Conservation (phyloP, 2,797 vertebrate species). For the Myiotriccus ornatus region DNA sequence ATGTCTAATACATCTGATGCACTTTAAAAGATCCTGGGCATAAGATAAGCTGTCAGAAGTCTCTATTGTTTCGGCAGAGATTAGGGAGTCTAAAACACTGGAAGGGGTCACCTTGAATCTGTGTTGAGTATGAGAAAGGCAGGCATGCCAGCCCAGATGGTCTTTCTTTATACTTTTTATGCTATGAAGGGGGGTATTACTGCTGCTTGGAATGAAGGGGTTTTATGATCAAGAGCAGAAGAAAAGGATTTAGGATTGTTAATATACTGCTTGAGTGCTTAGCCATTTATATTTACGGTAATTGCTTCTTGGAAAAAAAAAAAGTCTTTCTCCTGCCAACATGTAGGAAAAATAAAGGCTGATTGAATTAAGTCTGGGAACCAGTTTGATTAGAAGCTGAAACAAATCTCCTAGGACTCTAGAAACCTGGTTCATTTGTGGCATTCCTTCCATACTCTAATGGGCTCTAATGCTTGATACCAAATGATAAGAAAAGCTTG, state of each 20-base stretch:
- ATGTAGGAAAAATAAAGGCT: slow-evolving; percentile 51
- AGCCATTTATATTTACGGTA: slow-evolving; percentile 64
- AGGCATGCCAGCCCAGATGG: neutral
- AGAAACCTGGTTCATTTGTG: slow-evolving; percentile 39
- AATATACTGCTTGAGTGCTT: slow-evolving; percentile 56
- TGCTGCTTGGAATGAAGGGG: neutral
- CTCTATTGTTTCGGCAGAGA: neutral
- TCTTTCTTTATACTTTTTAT: slow-evolving; percentile 5
- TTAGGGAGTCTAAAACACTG: neutral
- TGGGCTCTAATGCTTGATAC: slow-evolving; percentile 45
- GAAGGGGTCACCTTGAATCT: neutral
- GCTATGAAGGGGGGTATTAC: slow-evolving; percentile 5
- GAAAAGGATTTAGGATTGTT: slow-evolving; percentile 55
- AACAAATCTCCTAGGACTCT: slow-evolving; percentile 50
- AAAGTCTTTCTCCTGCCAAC: slow-evolving; percentile 35
- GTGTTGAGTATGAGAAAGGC: neutral
- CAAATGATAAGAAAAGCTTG: neutral
- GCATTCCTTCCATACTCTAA: slow-evolving; percentile 56
- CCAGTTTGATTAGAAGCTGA: slow-evolving; percentile 66
- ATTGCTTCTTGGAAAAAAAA: slow-evolving; percentile 33
- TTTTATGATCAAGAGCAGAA: slow-evolving; percentile 53
- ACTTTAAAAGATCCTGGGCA: neutral
- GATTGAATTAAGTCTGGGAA: slow-evolving; percentile 68
- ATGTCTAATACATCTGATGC: neutral
- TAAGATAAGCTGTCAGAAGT: neutral